Conservation (phyloP, 2,113 vertebrate species). For the Semnornis frantzii region DNA sequence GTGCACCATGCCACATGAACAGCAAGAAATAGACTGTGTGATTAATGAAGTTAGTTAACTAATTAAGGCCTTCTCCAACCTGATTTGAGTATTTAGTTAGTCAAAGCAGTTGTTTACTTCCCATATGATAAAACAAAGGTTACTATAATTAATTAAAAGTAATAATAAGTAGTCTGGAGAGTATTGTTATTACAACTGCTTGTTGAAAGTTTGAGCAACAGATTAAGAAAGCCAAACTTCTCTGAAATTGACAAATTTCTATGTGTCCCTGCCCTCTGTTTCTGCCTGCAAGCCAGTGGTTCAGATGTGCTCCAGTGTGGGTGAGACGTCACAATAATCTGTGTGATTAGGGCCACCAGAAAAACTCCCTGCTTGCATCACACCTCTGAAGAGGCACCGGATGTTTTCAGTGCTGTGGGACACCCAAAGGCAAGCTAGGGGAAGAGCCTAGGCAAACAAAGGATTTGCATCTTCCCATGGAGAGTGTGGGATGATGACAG, state of each 20-base stretch:
- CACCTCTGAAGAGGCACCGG: not conserved
- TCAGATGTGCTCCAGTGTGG: not conserved
- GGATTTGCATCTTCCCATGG: not conserved
- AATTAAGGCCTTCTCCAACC: constrained; percentile 19
- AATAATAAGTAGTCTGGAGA: not conserved
- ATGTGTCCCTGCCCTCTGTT: not conserved
- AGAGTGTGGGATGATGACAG: accelerated
- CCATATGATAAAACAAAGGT: not conserved
- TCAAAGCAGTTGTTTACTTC: constrained; percentile 38
- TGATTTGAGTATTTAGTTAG: not conserved
- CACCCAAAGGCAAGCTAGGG: not conserved
- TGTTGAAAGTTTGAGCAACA: not conserved
- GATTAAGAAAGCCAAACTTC: not conserved
- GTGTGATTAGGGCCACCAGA: accelerated
- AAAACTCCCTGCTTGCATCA: not conserved
- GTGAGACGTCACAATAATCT: not conserved
- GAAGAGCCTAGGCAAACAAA: not conserved
- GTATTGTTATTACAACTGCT: not conserved
- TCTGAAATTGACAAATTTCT: not conserved
- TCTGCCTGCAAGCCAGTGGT: not conserved
- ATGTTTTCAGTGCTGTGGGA: not conserved
- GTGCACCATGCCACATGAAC: not conserved
- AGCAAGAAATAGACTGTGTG: not conserved
- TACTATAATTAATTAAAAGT: not conserved
- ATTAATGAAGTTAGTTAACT: constrained; percentile 18